Evolutionary conservation across 2,888 invertebrate species (phyloP), one percentile per base, ranked within the genome.

Genomic region (Athalia cordata): DNA sequence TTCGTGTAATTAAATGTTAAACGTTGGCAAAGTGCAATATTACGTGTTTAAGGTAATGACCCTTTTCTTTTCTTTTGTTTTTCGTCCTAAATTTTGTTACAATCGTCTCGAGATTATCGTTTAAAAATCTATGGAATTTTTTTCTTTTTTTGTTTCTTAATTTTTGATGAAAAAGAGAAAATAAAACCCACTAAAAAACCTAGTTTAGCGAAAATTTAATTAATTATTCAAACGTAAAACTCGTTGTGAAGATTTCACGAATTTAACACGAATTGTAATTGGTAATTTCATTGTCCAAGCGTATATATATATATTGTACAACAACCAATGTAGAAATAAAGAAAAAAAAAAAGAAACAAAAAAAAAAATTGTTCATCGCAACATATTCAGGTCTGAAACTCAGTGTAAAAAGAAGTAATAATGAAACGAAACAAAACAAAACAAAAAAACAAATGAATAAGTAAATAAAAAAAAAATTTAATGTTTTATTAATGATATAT

Each of bases 381-480:
- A 87, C 85, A 81, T 85, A 88, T 89, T 89, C 88, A 87, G 88
- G 86, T 89, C 84, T 86, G 81, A 86, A 87, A 85, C 85, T 87
- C 87, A 85, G 83, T 82, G 85, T 85, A 86, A 83, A 79, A 83
- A 81, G 29, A 13, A n/a, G 47, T 13, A 65, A 52, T 50, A 50
- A 75, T 8, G 57, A 57, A 15, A 9, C 15, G 49, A 74, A 74
- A 5, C n/a, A 74, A 47, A 45, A 74, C 13, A 4, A 59, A 61
- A 45, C 57, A 62, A 49, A 52, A 6, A 50, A 72, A 50, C 0
- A 8, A 64, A 79, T 79, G 74, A 78, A 66, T 78, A 82, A 79
- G 70, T 72, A 61, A 29, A n/a, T n/a, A n/a, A n/a, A n/a, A 49
- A 76, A 77, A 66, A 61, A 83, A 82, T 82, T 84, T 82, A 84